phyloP scores from a whole-genome alignment of 2,888 invertebrate genomes.

The Rapana venosa region DNA sequence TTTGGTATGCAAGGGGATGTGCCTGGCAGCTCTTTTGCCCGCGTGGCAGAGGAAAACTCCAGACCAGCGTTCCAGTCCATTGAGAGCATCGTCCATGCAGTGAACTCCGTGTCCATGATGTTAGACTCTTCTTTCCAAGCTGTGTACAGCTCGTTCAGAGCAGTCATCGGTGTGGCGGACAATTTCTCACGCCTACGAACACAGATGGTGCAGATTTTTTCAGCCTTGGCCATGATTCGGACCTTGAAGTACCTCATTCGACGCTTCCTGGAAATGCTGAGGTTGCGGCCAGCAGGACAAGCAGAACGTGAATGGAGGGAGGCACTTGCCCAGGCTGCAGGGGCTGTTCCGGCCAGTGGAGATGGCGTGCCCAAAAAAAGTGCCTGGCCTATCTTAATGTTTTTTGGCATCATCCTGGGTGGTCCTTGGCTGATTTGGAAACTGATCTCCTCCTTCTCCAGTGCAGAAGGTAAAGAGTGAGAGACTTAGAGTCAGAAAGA shows the following conservation, averaged over 20 bases:
- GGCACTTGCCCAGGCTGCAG: slow-evolving; percentile 63
- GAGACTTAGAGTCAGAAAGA: not conserved
- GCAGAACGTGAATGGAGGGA: slow-evolving; percentile 77
- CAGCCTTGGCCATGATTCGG: slow-evolving; percentile 90
- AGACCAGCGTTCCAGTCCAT: slow-evolving; percentile 96
- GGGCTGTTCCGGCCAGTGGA: slow-evolving; percentile 79
- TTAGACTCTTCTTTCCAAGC: slow-evolving; percentile 97
- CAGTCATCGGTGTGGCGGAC: slow-evolving; percentile 96
- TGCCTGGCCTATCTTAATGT: slow-evolving; percentile 93
- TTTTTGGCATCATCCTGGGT: slow-evolving; percentile 91
- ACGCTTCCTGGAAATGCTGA: slow-evolving; percentile 84
- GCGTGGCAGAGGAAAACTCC: slow-evolving; percentile 93
- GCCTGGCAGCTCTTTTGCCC: slow-evolving; percentile 82
- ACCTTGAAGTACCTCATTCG: slow-evolving; percentile 89
- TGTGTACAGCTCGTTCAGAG: slow-evolving; percentile 95
- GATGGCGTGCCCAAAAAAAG: slow-evolving; percentile 73
- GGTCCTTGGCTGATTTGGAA: slow-evolving; percentile 95
- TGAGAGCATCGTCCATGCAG: slow-evolving; percentile 93
- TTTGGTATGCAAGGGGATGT: slow-evolving; percentile 49
- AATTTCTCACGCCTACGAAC: slow-evolving; percentile 91
- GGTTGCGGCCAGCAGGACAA: slow-evolving; percentile 77
- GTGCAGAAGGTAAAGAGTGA: slow-evolving; percentile 37
- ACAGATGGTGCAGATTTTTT: slow-evolving; percentile 91
- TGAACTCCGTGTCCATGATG: slow-evolving; percentile 96
- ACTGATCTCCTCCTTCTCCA: slow-evolving; percentile 82